Evolutionary conservation across 1,140 invertebrate species (phyloP), one percentile per base, ranked within the genome.

Genomic region (Brachionus rotundiformis): DNA sequence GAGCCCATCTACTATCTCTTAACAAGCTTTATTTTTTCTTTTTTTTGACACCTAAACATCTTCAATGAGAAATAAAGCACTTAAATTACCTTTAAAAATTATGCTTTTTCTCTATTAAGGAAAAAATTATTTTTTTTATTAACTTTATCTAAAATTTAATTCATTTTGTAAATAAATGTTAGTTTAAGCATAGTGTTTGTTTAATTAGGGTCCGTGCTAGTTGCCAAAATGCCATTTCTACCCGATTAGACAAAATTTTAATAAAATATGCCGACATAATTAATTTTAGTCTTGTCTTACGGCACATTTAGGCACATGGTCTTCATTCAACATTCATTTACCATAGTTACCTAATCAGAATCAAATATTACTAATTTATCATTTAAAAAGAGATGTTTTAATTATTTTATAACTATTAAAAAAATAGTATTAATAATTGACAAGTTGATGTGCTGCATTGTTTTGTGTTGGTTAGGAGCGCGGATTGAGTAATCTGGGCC

Each of bases 31-130:
- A n/a, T n/a, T n/a, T n/a, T n/a, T n/a, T n/a, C 19, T 54, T 19
- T 54, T 47, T 54, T 54, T 54, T 54, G 47, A 54, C 47, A 54
- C 19, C 47, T 54, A 19, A 54, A 54, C 47, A 54, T 54, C 47
- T 54, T 54, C 47, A 54, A 54, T 54, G 47, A 54, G 47, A 54
- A 54, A 54, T 4, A n/a, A 19, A n/a, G 23, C 47, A 54, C 23
- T 54, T 19, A 54, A 54, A 54, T 19, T 16, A 54, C 16, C 47
- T 54, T 54, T 54, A 8, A 54, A 54, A 54, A 54, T 54, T 54
- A 54, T 54, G 47, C 23, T 54, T 54, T 54, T 54, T 19, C 19
- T 25, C 19, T 16, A n/a, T 54, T 2, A 54, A 54, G 6, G 23
- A 7, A 54, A 23, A 54, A 41, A 41, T 41, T 11, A 5, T 13